Base-by-base conservation (phyloP, 92 coral and sea anemone genomes). In the Umimayanthus kanabou region DNA sequence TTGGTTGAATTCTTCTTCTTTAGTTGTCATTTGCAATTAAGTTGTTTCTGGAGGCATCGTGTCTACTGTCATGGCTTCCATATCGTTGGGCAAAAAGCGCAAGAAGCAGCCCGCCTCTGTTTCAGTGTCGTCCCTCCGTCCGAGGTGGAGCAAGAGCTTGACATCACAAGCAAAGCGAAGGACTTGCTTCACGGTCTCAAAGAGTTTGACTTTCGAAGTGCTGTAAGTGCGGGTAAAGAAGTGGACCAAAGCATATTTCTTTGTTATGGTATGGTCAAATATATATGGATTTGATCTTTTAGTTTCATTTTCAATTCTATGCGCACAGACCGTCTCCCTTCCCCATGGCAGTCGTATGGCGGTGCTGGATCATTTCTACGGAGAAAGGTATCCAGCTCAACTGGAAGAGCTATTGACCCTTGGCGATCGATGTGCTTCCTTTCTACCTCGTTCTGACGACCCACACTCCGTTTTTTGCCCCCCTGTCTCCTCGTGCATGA, bases 81-180 rank as follows among this genome's bases (percentile, higher is more conserved):
- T 4, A 10, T 73, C 69, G 86, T 88, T 23, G 66, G 82, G 65
- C 66, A 72, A 37, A 88, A 81, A 69, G 86, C 81, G 57, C 87
- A 80, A 71, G 87, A 88, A 80, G 90, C 90, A 18, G 90, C 90
- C 50, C 85, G 89, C 58, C 70, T 64, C 73, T 67, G 73, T 67
- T 67, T 67, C 73, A 67, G 73, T 67, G 73, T 22, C 73, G 73
- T 67, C 73, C 73, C 73, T 67, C 73, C 73, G 73, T 67, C 73
- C 73, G 73, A 67, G 73, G 30, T 67, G 73, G 73, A 67, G 30
- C 73, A 67, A 67, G 73, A 67, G 73, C 28, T 23, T 2, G 4
- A 67, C 29, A n/a, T 67, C 73, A 4, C 73, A 23, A 67, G 30
- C 5, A 23, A 67, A 67, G 73, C 73, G 30, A 67, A 67, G 73